Evolutionary conservation across 2,888 invertebrate genomes (phyloP), one percentile per base, ranked within the genome.

Genomic region (Drosophila kokeensis): DNA sequence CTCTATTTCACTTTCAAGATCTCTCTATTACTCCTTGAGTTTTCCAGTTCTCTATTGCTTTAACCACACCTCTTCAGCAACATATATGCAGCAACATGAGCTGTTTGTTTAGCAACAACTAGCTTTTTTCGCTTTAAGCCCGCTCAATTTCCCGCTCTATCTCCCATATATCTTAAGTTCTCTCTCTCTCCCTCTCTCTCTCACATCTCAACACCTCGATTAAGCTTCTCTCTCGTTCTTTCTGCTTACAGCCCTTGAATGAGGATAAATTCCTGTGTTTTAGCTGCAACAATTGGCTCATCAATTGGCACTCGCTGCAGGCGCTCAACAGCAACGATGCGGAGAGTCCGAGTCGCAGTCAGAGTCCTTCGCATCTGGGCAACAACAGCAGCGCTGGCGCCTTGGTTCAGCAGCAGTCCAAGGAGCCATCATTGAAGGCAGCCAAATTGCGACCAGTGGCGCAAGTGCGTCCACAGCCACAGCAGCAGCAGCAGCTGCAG

Each of bases 261-360:
- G 93, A 93, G 75, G 93, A 93, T 69, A 93, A 93, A 85, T 93
- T 92, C 73, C 86, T 93, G 38, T 93, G 93, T 87, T 93, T 91
- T 73, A 92, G 92, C 73, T 93, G 93, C 85, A 93, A 93, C 83
- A 93, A 93, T 73, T 93, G 93, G 93, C 87, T 93, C 2, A 93
- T 93, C 63, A 93, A 93, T 70, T 93, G 93, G 93, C 92, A 93
- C 62, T 93, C 93, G 38, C 76, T 93, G 73, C 92, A 93, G 79
- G 91, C 92, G 38, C 65, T 92, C 24, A 93, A 93, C 73, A 92
- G 92, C 83, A 92, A 92, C 73, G 92, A 92, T 76, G 90, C 92
- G 8, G 92, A 92, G 62, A 90, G 89, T 61, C 91, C 92, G 36
- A 91, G 92, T 49, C 83, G 76, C 10, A 84, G 83, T 34, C 83